These are phyloP conservation scores for Coptodon rendalli DNA, from an alignment of 2,113 vertebrate genomes.

Conservation along the genomic window DNA sequence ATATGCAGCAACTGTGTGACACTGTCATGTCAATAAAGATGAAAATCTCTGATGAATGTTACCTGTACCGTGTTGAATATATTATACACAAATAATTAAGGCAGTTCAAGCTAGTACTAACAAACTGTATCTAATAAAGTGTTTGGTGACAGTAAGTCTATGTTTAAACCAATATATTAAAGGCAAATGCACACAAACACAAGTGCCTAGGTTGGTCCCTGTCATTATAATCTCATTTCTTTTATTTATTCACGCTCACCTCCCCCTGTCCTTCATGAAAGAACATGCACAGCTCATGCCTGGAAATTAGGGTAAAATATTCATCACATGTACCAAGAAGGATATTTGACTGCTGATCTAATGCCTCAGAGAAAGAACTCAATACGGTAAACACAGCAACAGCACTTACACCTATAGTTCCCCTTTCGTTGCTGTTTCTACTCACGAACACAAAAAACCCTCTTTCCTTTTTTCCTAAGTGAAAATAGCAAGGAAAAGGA, in stretches of 20 bases:
- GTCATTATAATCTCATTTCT: background rate
- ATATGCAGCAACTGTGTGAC: background rate
- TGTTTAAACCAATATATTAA: background rate
- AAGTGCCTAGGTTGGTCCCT: background rate
- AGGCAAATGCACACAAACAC: background rate
- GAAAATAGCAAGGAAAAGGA: background rate
- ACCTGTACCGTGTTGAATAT: background rate
- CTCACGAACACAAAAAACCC: background rate
- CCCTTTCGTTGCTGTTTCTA: background rate
- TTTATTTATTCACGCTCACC: conserved; percentile 3
- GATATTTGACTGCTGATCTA: background rate
- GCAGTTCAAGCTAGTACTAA: background rate
- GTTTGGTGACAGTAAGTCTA: background rate
- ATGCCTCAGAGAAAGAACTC: background rate
- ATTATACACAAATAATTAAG: background rate
- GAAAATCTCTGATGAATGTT: background rate
- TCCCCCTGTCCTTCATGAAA: conserved; percentile 25
- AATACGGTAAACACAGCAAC: background rate
- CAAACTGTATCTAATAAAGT: background rate
- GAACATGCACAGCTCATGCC: background rate
- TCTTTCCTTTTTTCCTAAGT: background rate
- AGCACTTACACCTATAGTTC: background rate
- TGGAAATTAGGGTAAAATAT: conserved; percentile 57
- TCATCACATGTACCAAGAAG: background rate
- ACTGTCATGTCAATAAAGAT: background rate